These are phyloP conservation scores for Trissolcus brochymenae DNA, from an alignment of 2,888 invertebrate genomes.

Conservation along the genomic window DNA sequence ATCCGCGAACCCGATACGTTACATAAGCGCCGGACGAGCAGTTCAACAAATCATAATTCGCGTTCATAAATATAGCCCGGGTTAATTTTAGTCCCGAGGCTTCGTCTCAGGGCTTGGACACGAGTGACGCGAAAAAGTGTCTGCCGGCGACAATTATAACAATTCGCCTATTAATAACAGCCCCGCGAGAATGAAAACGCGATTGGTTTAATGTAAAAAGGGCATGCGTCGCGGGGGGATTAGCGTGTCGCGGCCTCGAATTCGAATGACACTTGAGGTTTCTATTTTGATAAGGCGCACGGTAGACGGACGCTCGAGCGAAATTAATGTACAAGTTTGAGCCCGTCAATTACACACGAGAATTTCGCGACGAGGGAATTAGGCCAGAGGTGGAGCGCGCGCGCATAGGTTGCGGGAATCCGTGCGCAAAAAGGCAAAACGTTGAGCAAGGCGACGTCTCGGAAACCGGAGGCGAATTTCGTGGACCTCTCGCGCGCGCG, in stretches of 20 bases:
- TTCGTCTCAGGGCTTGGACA: not conserved
- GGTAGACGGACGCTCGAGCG: conserved; percentile 45
- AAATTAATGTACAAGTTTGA: conserved; percentile 56
- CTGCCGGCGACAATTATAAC: conserved; percentile 13
- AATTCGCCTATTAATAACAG: conserved; percentile 19
- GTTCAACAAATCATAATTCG: conserved; percentile 43
- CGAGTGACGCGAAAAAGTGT: too few species aligned
- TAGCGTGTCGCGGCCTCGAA: conserved; percentile 11
- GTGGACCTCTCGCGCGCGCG: conserved; percentile 57
- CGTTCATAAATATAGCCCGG: conserved; percentile 20
- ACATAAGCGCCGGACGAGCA: not conserved
- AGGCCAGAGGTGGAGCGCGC: conserved; percentile 35
- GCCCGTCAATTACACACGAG: conserved; percentile 48
- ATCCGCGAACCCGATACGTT: not conserved
- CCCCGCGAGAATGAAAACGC: not conserved
- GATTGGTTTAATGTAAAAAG: conserved; percentile 16
- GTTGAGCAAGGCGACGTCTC: conserved; percentile 23
- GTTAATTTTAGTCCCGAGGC: conserved; percentile 31
- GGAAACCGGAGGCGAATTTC: conserved; percentile 58
- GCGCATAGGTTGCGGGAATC: conserved; percentile 34
- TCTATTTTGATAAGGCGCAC: conserved; percentile 51
- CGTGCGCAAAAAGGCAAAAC: conserved; percentile 40
- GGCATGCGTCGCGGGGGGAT: conserved; percentile 7
- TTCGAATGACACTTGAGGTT: conserved; percentile 40
- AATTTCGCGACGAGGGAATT: conserved; percentile 44